Base-by-base conservation (phyloP, 2,113 vertebrate species). In the Neodontobutis hainanensis region DNA sequence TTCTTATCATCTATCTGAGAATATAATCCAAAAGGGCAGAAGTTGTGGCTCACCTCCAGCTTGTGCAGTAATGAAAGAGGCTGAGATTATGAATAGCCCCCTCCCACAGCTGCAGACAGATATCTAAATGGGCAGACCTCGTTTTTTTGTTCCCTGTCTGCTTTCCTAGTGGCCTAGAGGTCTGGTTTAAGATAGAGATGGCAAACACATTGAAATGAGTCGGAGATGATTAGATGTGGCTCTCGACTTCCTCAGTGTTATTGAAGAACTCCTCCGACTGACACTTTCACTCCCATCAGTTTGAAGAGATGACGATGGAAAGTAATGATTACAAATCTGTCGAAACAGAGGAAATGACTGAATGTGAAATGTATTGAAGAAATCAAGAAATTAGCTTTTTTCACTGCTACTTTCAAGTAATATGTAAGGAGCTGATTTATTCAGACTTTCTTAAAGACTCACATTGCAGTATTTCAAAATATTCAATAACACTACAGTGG, bases 181-280 rank as follows among this genome's bases (percentile, higher is more conserved):
- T 81, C 71, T 80, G 64, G 72, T 61, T 84, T 80, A 83, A 83
- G 69, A 80, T 79, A 78, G 77, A 69, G 73, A 82, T 70, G 69
- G 68, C 75, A 75, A 84, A 82, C 69, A 63, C 63, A 53, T 15
- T 10, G 11, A 77, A 88, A 84, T 89, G 27, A 77, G 73, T 84
- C 77, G 0, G 0, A 55, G 58, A 67, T 81, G 78, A 88, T 86
- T 86, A 85, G 50, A 81, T 57, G 52, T 59, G 16, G 40, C 73
- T 14, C 48, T 72, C 9, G 1, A 71, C 59, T 77, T 78, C 59
- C 52, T 45, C 57, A 38, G 53, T 4, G 5, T 78, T 84, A 82
- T 70, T 82, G 59, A 69, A 80, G 73, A 80, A 76, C 34, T 74
- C 63, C 59, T 76, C 53, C 49, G 52, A 81, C 58, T 75, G 70